Evolutionary conservation across 1,140 invertebrate genomes (phyloP).

Genomic region (Drosophila grimshawi): DNA sequence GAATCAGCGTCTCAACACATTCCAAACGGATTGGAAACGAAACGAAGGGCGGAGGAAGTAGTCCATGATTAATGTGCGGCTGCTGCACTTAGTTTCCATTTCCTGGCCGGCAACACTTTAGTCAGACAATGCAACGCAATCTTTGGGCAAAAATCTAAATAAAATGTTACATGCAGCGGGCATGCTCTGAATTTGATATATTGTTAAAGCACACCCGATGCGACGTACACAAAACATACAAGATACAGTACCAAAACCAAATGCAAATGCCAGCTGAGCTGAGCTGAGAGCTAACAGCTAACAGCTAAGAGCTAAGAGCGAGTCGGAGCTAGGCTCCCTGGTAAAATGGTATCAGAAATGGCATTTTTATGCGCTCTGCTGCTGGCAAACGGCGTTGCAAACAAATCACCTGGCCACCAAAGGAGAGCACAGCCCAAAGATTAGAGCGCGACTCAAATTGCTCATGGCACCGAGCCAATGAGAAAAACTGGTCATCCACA

Average conservation of each 20-base stretch:
- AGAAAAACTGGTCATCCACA: constrained; percentile 13
- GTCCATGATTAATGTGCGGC: constrained; percentile 74
- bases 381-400: constrained; percentile 54
- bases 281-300: neutral
- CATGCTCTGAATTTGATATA: constrained; percentile 68
- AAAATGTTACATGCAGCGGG: constrained; percentile 69
- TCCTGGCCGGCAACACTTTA: constrained; percentile 40
- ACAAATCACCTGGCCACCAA: constrained; percentile 70
- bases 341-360: constrained; percentile 65
- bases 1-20: constrained; percentile 72
- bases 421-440: constrained; percentile 51
- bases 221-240: constrained; percentile 20
- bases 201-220: constrained; percentile 47
- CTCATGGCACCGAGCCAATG: constrained; percentile 40
- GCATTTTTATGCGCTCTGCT: constrained; percentile 64
- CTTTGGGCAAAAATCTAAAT: constrained; percentile 70
- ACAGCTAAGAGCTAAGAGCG: neutral
- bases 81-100: constrained; percentile 60
- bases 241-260: constrained; percentile 14
- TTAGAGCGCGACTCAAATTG: constrained; percentile 72
- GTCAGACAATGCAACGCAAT: constrained; percentile 56
- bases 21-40: neutral
- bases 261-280: constrained; percentile 28
- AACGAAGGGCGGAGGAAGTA: neutral
- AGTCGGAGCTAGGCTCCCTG: neutral